Evolutionary conservation across 2,888 invertebrate genomes (phyloP).

Genomic region (Drosophila antonietae): DNA sequence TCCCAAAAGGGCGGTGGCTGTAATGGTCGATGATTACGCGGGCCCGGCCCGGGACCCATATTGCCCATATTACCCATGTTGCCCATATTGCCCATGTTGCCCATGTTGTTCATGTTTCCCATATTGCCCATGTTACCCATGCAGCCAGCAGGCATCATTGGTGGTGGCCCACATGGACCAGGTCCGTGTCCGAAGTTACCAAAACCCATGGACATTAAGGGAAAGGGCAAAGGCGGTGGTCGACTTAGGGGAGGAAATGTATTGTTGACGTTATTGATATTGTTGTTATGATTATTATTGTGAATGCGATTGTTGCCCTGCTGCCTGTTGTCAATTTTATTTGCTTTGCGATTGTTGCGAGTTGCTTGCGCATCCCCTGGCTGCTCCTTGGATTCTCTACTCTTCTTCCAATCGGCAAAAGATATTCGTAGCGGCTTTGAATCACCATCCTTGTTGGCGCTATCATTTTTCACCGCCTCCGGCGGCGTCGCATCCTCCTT

Average conservation of each 20-base stretch:
- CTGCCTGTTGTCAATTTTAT: conserved; percentile 30
- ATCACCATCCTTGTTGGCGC: conserved; percentile 8
- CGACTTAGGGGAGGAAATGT: conserved; percentile 46
- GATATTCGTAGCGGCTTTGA: conserved; percentile 59
- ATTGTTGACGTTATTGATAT: conserved; percentile 33
- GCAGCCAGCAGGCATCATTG: conserved; percentile 35
- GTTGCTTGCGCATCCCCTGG: conserved; percentile 12
- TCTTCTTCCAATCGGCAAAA: conserved; percentile 75
- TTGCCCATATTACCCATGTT: conserved; percentile 23
- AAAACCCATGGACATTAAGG: conserved; percentile 57
- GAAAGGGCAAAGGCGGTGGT: conserved; percentile 63
- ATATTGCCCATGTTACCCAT: conserved; percentile 31
- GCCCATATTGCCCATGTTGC: conserved; percentile 18
- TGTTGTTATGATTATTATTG: conserved; percentile 41
- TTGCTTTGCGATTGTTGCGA: conserved; percentile 28
- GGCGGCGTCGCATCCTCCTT: conserved; percentile 17
- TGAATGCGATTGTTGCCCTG: conserved; percentile 23
- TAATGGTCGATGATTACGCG: conserved; percentile 45
- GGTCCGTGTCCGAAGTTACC: conserved; percentile 57
- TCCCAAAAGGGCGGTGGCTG: conserved; percentile 75
- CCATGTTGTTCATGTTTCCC: conserved; percentile 11
- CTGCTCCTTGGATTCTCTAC: conserved; percentile 54
- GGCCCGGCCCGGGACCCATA: conserved; percentile 25
- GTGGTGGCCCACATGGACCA: conserved; percentile 35
- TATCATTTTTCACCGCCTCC: conserved; percentile 8